Conservation (phyloP, 1,140 invertebrate genomes). For the Trigoniulus corallinus region DNA sequence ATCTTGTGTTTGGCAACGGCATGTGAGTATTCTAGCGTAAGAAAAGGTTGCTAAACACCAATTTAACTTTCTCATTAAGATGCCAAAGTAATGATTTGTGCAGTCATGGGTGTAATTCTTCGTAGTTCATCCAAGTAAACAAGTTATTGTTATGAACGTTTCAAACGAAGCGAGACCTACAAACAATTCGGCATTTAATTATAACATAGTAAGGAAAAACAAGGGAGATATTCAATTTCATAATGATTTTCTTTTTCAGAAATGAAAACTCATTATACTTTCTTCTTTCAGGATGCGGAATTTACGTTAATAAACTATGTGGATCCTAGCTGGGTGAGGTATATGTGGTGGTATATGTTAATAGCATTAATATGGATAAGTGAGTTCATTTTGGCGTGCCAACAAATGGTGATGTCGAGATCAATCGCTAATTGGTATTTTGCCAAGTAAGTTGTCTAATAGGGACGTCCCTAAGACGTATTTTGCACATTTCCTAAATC, state of each 20-base stretch:
- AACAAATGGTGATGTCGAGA: slow-evolving; percentile 76
- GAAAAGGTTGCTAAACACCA: too few relatives aligned
- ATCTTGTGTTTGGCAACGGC: slow-evolving; percentile 51
- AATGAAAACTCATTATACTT: too few relatives aligned
- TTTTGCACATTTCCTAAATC: too few relatives aligned
- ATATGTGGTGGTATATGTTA: slow-evolving; percentile 69
- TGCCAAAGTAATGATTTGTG: too few relatives aligned
- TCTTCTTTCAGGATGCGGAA: not conserved
- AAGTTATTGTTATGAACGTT: not conserved
- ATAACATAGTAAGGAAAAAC: too few relatives aligned
- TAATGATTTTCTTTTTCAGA: too few relatives aligned
- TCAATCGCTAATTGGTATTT: slow-evolving; percentile 83
- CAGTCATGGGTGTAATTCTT: not conserved
- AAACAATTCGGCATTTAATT: too few relatives aligned
- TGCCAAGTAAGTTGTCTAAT: slow-evolving; percentile 39
- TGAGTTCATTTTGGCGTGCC: slow-evolving; percentile 79
- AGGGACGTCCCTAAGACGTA: too few relatives aligned
- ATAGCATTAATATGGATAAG: slow-evolving; percentile 74
- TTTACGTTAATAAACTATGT: slow-evolving; percentile 46
- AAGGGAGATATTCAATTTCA: too few relatives aligned
- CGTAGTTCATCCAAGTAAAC: not conserved
- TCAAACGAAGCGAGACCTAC: too few relatives aligned
- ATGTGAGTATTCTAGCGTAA: slow-evolving; percentile 42
- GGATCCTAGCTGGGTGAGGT: slow-evolving; percentile 51
- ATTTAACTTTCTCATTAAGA: too few relatives aligned